Evolutionary conservation across 2,888 invertebrate species (phyloP), one percentile per base, ranked within the genome.

Genomic region (Uloborus plumipes): DNA sequence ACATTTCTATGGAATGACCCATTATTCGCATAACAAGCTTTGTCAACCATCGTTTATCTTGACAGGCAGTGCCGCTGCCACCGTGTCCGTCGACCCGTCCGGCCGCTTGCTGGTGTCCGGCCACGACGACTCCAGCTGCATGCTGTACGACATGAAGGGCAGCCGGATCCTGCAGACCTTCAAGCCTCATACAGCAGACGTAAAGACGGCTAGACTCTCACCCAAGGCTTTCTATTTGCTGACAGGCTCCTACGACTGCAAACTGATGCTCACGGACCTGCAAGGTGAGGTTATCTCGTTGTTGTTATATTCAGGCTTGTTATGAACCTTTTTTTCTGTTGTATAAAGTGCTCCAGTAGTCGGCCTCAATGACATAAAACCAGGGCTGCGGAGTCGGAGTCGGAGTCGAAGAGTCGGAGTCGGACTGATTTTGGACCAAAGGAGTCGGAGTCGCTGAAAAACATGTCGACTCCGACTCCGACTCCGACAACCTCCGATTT

Each of bases 141-240:
- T 95, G 84, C 90, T 99, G 86, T 98, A 95, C 90, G 99, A 99
- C 90, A 96, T 99, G 75, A 92, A 97, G 70, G 98, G 98, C 7
- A 94, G 94, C 62, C 92, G 97, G 66, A 94, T 94, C 74, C 93
- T 99, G 84, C 98, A 99, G 90, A 94, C 95, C 86, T 96, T 96
- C 91, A 94, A 95, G 88, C 97, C 98, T 0, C 99, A 99, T 90
- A 92, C 94, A 0, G 93, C 95, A 22, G 99, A 99, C 88, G 94
- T 98, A 83, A 92, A 99, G 86, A 96, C 97, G 76, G 96, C 98
- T 71, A 92, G 99, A 20, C 99, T 99, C 90, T 98, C 98, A 31
- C 98, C 98, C 62, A 98, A 97, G 61, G 98, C 99, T 0, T 98
- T 97, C 90, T 99, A 99, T 88, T 91, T 99, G 85, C 92, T 99